Evolutionary conservation across 2,113 vertebrate species (phyloP).

Genomic region (Neolamprologus variostigma): DNA sequence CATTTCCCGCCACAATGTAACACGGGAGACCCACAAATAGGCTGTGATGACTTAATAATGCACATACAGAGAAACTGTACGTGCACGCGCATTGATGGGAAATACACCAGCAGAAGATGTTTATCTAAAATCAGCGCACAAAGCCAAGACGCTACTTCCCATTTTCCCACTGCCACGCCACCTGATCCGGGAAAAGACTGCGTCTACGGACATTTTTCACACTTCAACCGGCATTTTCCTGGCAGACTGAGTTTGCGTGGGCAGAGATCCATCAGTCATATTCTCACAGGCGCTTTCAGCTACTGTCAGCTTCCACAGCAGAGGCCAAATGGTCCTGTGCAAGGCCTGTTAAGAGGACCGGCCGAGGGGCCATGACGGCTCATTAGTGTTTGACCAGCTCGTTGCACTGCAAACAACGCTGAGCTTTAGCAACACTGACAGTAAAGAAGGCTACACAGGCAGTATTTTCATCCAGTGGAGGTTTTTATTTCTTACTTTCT

Average conservation of each 20-base stretch:
- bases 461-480: neutral
- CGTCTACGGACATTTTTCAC: conserved; percentile 21
- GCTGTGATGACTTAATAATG: neutral
- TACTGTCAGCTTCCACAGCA: conserved; percentile 15
- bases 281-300: conserved; percentile 19
- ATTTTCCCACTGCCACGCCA: conserved; percentile 47
- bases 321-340: conserved; percentile 29
- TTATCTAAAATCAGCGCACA: conserved; percentile 38
- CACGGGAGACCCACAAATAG: neutral
- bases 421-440: neutral
- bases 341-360: neutral
- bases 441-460: neutral
- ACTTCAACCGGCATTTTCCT: conserved; percentile 26
- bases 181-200: conserved; percentile 49
- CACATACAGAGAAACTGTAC: neutral
- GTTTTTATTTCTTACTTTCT: neutral
- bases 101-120: conserved; percentile 52
- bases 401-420: conserved; percentile 2
- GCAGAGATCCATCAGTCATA: conserved; percentile 35
- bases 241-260: conserved; percentile 11
- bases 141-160: conserved; percentile 38
- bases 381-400: conserved; percentile 29
- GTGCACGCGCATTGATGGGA: conserved; percentile 13
- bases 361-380: conserved; percentile 10
- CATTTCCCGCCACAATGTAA: conserved; percentile 20